phyloP scores from a whole-genome alignment of 2,797 vertebrate species.

The Setipinna tenuifilis region DNA sequence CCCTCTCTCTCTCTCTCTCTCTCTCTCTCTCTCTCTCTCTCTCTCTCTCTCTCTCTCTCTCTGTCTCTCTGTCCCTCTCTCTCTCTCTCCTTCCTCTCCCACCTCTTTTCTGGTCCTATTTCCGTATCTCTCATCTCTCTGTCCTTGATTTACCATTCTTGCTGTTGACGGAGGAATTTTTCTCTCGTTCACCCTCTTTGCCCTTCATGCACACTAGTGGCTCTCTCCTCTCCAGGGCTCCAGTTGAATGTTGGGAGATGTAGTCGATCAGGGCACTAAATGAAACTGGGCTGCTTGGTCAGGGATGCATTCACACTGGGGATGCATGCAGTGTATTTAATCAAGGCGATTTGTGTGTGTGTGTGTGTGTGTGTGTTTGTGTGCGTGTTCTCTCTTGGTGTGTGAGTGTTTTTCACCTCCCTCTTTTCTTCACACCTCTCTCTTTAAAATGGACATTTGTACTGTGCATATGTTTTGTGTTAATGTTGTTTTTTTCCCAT shows the following conservation, averaged over 20 bases:
- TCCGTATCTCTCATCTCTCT: neutral
- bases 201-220: neutral
- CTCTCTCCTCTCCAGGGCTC: conserved; percentile 21
- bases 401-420: conserved; percentile 27
- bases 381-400: neutral
- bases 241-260: conserved; percentile 37
- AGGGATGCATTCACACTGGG: conserved; percentile 33
- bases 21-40: neutral
- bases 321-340: conserved; percentile 40
- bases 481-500: neutral
- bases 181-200: neutral
- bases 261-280: conserved; percentile 26
- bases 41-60: neutral
- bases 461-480: conserved; percentile 1
- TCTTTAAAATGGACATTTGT: conserved; percentile 28
- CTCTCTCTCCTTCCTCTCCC: neutral
- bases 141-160: neutral
- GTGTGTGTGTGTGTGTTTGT: conserved; percentile 17
- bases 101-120: neutral
- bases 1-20: neutral
- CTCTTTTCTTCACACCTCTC: neutral
- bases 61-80: too few species aligned
- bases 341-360: conserved; percentile 16
- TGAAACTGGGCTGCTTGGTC: conserved; percentile 27
- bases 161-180: neutral